Conservation (phyloP, 2,797 vertebrate species). For the Todus mexicanus region DNA sequence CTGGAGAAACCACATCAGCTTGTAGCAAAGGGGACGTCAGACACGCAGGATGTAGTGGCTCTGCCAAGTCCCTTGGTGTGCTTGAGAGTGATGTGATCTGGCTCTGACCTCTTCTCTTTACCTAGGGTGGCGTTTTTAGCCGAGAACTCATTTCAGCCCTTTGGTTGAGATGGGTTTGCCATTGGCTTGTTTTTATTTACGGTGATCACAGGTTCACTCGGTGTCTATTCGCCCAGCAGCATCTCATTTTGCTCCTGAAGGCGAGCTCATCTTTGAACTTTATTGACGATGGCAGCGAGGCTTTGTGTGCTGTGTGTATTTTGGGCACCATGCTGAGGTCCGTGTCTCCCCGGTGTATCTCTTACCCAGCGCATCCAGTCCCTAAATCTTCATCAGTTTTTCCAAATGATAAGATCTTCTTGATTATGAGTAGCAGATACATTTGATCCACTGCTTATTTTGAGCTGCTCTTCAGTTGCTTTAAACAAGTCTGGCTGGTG, state of each 20-base stretch:
- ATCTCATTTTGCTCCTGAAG: neutral
- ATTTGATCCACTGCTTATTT: conserved; percentile 17
- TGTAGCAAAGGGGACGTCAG: neutral
- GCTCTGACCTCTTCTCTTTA: neutral
- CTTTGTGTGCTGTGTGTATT: neutral
- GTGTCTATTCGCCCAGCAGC: neutral
- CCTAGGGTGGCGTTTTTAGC: neutral
- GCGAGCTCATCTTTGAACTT: neutral
- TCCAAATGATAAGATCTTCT: neutral
- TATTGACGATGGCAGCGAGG: neutral
- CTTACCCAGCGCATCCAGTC: rapidly evolving
- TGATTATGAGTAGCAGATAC: conserved; percentile 23
- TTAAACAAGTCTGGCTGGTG: conserved; percentile 28
- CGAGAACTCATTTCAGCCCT: neutral
- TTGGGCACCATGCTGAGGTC: conserved; percentile 9
- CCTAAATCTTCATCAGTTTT: neutral
- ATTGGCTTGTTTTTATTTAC: neutral
- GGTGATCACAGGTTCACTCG: neutral
- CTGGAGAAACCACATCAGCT: rapidly evolving
- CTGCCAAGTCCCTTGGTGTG: neutral
- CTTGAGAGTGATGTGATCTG: rapidly evolving
- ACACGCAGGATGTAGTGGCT: neutral
- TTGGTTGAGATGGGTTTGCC: neutral
- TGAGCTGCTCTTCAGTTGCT: neutral
- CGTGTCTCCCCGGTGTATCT: neutral